Evolutionary conservation across 2,113 vertebrate species (phyloP).

Genomic region (Hemiscyllium ocellatum): DNA sequence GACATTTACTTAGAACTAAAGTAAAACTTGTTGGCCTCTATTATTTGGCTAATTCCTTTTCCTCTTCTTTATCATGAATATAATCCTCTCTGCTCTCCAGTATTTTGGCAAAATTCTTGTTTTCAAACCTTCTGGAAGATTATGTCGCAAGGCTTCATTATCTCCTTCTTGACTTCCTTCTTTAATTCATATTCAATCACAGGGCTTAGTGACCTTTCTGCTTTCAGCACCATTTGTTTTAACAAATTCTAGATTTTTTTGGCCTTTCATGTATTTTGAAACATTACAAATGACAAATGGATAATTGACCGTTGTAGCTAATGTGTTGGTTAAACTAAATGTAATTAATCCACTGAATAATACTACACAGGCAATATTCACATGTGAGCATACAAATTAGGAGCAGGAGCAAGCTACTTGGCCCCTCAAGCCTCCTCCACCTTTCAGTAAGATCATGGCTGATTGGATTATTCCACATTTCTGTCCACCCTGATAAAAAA

Average conservation of each 20-base stretch:
- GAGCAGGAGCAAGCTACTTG: no score
- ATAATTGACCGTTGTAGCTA: not conserved
- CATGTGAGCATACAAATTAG: no score
- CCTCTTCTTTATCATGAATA: not conserved
- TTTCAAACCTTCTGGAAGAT: not conserved
- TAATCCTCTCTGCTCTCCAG: not conserved
- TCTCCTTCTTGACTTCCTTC: not conserved
- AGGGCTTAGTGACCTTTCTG: not conserved
- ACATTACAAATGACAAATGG: not conserved
- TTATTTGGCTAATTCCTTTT: not conserved
- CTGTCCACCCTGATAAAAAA: no score
- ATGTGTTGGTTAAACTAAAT: not conserved
- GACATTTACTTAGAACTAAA: not conserved
- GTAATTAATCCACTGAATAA: not conserved
- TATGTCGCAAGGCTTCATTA: not conserved
- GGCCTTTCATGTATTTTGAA: conserved; percentile 34
- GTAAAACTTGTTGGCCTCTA: not conserved
- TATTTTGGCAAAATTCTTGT: not conserved
- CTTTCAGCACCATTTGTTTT: conserved; percentile 35
- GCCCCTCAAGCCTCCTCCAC: no score
- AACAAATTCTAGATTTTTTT: conserved; percentile 46
- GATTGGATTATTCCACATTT: no score
- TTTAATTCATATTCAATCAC: not conserved
- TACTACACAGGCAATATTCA: not conserved
- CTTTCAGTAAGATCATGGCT: no score